Base-by-base conservation (phyloP, 2,113 vertebrate genomes). In the Sebastes schlegelii region DNA sequence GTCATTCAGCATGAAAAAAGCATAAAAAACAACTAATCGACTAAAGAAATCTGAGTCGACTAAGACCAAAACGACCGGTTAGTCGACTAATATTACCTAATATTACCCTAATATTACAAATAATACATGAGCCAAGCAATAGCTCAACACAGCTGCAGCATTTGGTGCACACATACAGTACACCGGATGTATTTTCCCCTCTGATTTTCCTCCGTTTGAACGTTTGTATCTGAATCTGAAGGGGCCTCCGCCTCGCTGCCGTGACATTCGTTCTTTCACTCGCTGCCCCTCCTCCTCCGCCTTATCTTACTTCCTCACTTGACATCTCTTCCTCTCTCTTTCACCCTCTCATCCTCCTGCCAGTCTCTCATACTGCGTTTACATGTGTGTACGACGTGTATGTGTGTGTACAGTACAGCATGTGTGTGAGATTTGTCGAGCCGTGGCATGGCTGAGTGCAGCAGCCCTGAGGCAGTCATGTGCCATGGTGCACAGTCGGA, bases 381-480 rank as follows among this genome's bases (percentile, higher is more conserved):
- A n/a, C 43, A 26, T 81, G 16, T 69, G 34, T 74, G 55, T 42
- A 13, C 46, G 42, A 34, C 57, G 21, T 55, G 52, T 67, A 49
- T 43, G 48, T 21, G 54, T 34, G 73, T 3, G 67, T 62, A 21
- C 48, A 9, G 34, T 63, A 1, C 48, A 34, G 34, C 34, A 34
- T 34, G 65, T 40, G 42, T 23, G 64, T 2, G 68, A 7, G 61
- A 21, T 51, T 34, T 16, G 2, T 42, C 74, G 69, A 91, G 82
- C 88, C 80, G 45, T 87, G 84, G 82, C 87, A 81, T 82, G 79
- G 88, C 77, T 77, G 80, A 86, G 62, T 85, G 78, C 79, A 82
- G 85, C 48, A 2, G 74, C 79, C 88, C 77, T 78, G 51, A 77
- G 84, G 92, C 82, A 11, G 72, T 89, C 80, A 81, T 92, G 90